A percentile compares a stretch with the other conserved stretches of the same genome.
phyloP scores from a whole-genome alignment of 2,113 vertebrate genomes.

The Lophura nycthemera region DNA sequence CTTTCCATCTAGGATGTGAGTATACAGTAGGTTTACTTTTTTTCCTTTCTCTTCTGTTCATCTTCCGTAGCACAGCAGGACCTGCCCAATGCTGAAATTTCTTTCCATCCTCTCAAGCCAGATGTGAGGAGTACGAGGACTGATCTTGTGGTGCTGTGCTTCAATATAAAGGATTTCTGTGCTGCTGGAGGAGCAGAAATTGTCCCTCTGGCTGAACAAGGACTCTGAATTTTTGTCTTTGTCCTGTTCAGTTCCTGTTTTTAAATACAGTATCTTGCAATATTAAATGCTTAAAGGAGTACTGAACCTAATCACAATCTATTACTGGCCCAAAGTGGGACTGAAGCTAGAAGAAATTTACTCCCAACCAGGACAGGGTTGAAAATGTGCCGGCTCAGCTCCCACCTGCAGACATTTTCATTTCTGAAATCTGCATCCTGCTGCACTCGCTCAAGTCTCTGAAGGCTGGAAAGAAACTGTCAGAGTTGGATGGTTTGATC shows the following conservation, averaged over 20 bases:
- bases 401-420: neutral
- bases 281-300: neutral
- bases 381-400: neutral
- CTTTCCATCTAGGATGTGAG: neutral
- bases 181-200: neutral
- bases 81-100: fast-evolving
- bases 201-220: neutral
- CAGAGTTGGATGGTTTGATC: neutral
- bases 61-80: neutral
- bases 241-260: neutral
- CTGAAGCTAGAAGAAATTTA: neutral
- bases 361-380: neutral
- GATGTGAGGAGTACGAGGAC: neutral
- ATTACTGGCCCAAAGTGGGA: neutral
- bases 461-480: conserved; percentile 7
- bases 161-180: neutral
- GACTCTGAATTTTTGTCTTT: neutral
- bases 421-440: conserved; percentile 30
- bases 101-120: neutral
- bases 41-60: neutral
- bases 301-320: neutral
- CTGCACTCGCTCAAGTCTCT: neutral
- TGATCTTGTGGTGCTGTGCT: neutral
- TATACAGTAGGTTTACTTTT: neutral
- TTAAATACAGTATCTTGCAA: neutral